Evolutionary conservation across 30 jellyfish, hydroid and myxozoan genomes (phyloP).

Genomic region (Chironex yamaguchii): DNA sequence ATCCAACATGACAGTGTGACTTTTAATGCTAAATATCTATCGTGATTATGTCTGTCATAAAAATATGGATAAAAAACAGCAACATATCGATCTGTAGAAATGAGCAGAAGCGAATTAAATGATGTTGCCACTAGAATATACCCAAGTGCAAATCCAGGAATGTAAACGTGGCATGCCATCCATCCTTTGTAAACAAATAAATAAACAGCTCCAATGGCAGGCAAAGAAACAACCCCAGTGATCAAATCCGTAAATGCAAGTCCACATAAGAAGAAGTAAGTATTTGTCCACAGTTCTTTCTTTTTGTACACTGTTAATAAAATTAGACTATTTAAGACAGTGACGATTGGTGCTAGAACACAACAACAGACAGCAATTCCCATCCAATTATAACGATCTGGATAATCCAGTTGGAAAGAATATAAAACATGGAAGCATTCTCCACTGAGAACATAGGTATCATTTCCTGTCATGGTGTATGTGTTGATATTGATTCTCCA

Average conservation of each 20-base stretch:
- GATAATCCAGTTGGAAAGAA: background rate
- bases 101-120: background rate
- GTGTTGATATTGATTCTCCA: no score
- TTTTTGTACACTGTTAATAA: background rate
- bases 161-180: background rate
- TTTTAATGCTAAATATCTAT: background rate
- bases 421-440: background rate
- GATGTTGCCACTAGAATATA: background rate
- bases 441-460: background rate
- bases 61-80: background rate
- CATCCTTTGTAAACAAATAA: background rate
- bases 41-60: background rate
- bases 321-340: background rate
- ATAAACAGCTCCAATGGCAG: background rate
- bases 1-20: background rate
- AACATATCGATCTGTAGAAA: background rate
- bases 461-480: background rate
- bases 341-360: background rate
- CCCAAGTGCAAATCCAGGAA: background rate
- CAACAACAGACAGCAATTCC: background rate
- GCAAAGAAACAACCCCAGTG: background rate
- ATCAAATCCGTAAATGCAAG: background rate
- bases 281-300: background rate
- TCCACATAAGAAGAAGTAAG: background rate
- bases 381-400: background rate